These are phyloP conservation scores for Drosophila sp. DNA, from an alignment of 1,140 invertebrate genomes.

Conservation along the genomic window DNA sequence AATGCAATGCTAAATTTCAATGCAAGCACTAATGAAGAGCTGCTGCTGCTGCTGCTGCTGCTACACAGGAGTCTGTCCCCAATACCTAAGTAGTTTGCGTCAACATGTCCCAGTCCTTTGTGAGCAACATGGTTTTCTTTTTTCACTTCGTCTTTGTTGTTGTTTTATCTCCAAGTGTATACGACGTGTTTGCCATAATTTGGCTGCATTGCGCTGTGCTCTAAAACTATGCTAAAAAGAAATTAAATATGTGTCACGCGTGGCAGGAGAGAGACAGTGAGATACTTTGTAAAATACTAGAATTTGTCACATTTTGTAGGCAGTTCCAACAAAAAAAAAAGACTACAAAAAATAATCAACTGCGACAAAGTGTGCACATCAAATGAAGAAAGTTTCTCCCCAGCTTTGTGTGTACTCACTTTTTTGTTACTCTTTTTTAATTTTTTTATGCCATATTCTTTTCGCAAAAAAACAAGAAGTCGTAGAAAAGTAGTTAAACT, in stretches of 20 bases:
- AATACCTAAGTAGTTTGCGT: slow-evolving; percentile 42
- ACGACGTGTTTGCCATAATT: slow-evolving; percentile 72
- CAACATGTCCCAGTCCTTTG: slow-evolving; percentile 23
- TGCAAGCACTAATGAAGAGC: slow-evolving; percentile 64
- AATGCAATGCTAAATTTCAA: slow-evolving; percentile 67
- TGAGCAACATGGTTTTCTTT: slow-evolving; percentile 16
- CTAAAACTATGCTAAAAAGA: slow-evolving; percentile 42
- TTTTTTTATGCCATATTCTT: neutral
- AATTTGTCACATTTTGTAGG: slow-evolving; percentile 76
- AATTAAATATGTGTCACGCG: slow-evolving; percentile 62
- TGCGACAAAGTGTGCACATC: slow-evolving; percentile 69
- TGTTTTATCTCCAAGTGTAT: slow-evolving; percentile 31
- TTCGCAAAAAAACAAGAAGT: slow-evolving; percentile 43
- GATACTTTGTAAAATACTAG: slow-evolving; percentile 2
- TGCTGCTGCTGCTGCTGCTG: slow-evolving; percentile 28
- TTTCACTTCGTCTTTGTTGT: neutral
- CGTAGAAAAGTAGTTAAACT: slow-evolving; percentile 77
- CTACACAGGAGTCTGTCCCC: slow-evolving; percentile 15
- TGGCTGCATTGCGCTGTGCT: slow-evolving; percentile 53
- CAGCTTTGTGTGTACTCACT: slow-evolving; percentile 3
- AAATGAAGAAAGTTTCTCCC: slow-evolving; percentile 69
- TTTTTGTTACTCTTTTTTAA: neutral
- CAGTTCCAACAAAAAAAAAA: slow-evolving; percentile 38
- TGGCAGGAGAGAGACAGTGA: slow-evolving; percentile 24
- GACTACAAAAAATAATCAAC: slow-evolving; percentile 61